Base-by-base conservation (phyloP, 2,113 vertebrate species). In the Pygathrix nemaeus region DNA sequence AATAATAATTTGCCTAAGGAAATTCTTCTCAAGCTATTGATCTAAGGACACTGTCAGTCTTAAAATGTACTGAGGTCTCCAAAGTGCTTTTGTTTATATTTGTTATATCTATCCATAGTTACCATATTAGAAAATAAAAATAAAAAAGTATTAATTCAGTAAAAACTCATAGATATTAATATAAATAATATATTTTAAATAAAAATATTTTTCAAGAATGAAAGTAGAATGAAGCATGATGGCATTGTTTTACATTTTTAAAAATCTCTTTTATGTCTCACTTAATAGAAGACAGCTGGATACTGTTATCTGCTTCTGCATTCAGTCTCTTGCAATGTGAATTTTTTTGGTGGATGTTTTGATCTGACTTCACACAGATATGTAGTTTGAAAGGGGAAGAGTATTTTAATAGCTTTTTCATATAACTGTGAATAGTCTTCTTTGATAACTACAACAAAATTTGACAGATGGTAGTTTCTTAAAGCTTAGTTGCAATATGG, bases 391-490 rank as follows among this genome's bases (percentile, higher is more conserved):
- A 94, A 80, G 13, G 38, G 21, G 23, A 90, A 30, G 17, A 86
- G 25, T 35, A 83, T 80, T 79, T 93, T 75, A 76, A 76, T 50
- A 88, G 50, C 5, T 64, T 88, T 96, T 85, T 45, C 66, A 84
- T 73, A 57, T 64, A 85, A 57, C 59, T 92, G 16, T 81, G 90
- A 88, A 57, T 61, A 89, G 48, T 90, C 23, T 83, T 48, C 70
- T 93, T 93, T 61, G 38, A 73, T 95, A 83, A 73, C 27, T 84
- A 81, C 5, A 68, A 75, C 45, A 92, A 84, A 95, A 89, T 27
- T 82, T 85, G 57, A 88, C 66, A 66, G 88, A 85, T 40, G 20
- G 13, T 76, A 55, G 27, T 94, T 94, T 80, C 70, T 59, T 91
- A 82, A 76, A 93, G 8, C 2, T 86, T 76, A 66, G 6, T 93